Evolutionary conservation across 1,140 invertebrate genomes (phyloP).

Genomic region (Caenorhabditis inopinata): DNA sequence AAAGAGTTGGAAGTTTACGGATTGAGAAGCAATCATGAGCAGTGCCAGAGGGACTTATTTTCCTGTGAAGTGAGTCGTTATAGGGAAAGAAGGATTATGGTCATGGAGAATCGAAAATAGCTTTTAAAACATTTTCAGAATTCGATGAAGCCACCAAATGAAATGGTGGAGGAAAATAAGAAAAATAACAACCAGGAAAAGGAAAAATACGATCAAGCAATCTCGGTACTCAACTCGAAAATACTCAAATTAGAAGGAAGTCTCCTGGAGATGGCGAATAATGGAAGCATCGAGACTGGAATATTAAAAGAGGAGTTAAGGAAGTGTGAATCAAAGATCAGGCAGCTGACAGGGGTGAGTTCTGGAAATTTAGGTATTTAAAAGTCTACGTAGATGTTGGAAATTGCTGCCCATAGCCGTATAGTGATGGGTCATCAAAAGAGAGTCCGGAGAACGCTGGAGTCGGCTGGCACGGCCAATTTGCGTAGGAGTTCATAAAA

Average conservation of each 20-base stretch:
- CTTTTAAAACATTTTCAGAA: too few species aligned
- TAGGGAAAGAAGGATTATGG: too few species aligned
- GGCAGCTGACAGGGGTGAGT: slow-evolving; percentile 38
- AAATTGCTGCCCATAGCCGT: not conserved
- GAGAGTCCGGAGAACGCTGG: not conserved
- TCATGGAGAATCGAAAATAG: too few species aligned
- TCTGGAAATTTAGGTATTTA: not conserved
- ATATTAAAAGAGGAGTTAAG: slow-evolving; percentile 45
- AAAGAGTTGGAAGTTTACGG: slow-evolving; percentile 10
- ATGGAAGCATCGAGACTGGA: too few species aligned
- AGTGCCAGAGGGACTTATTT: not conserved
- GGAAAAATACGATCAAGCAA: not conserved
- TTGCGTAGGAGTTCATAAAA: not conserved
- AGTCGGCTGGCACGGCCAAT: not conserved
- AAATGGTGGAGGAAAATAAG: not conserved
- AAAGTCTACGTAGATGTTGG: not conserved
- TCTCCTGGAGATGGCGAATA: not conserved
- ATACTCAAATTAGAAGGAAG: not conserved
- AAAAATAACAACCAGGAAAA: not conserved
- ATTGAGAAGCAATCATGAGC: not conserved
- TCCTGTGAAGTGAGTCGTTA: too few species aligned
- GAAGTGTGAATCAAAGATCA: slow-evolving; percentile 33
- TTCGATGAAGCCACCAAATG: too few species aligned
- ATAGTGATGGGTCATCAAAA: not conserved
- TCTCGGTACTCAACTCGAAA: not conserved